Percentiles rank a stretch among this genome's conserved stretches.
Evolutionary conservation across 2,888 invertebrate species (phyloP).

Genomic region (Apeira syringaria): DNA sequence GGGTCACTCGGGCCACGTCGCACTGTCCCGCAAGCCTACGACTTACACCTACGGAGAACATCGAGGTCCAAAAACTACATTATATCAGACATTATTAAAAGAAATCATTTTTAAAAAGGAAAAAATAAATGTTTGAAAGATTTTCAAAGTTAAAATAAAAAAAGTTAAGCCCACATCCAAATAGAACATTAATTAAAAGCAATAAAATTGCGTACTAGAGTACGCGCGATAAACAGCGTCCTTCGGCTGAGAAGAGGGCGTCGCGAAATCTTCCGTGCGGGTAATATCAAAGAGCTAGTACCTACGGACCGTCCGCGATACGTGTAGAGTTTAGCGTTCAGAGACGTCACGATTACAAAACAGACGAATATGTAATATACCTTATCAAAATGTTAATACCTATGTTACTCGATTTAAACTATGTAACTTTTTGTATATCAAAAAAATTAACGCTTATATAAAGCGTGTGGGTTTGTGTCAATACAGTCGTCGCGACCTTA

Average conservation of each 20-base stretch:
- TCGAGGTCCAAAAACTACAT: slow-evolving; percentile 9
- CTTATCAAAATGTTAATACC: slow-evolving; percentile 33
- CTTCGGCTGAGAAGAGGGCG: slow-evolving; percentile 49
- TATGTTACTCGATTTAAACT: slow-evolving; percentile 23
- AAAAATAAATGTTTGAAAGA: slow-evolving; percentile 49
- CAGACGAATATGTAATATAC: slow-evolving; percentile 36
- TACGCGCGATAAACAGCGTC: slow-evolving; percentile 50
- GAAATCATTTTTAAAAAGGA: slow-evolving; percentile 66
- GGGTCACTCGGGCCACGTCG: slow-evolving; percentile 44
- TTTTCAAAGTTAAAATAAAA: slow-evolving; percentile 26
- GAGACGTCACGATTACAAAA: slow-evolving; percentile 49
- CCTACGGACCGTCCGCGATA: slow-evolving; percentile 24
- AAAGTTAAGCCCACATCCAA: slow-evolving; percentile 77
- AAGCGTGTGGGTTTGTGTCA: slow-evolving; percentile 81
- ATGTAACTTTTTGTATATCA: slow-evolving; percentile 33
- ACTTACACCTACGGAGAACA: slow-evolving; percentile 25
- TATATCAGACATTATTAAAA: slow-evolving; percentile 63
- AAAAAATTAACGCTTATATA: slow-evolving; percentile 52
- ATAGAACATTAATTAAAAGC: slow-evolving; percentile 71
- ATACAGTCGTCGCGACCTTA: slow-evolving; percentile 61
- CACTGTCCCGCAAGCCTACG: slow-evolving; percentile 31
- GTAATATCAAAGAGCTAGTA: slow-evolving; percentile 44
- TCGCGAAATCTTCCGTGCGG: slow-evolving; percentile 53
- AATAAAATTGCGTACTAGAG: slow-evolving; percentile 54
- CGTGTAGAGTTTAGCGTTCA: slow-evolving; percentile 45